Evolutionary conservation across 1,140 invertebrate genomes (phyloP).

Genomic region (Radopholus similis): DNA sequence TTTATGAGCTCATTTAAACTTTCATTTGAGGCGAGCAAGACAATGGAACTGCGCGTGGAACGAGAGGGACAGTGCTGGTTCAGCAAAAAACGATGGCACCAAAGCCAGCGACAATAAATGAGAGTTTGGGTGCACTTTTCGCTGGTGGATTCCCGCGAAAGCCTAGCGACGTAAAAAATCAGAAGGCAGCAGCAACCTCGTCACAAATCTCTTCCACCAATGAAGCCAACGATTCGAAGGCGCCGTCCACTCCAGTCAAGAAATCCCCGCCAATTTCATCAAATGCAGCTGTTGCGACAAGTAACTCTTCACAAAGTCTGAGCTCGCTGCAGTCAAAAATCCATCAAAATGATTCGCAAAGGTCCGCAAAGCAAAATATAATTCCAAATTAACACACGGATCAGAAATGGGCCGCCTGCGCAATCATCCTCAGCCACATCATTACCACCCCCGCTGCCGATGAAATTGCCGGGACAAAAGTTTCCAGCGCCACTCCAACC

Average conservation of each 20-base stretch:
- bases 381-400: neutral
- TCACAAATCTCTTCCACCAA: neutral
- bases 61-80: neutral
- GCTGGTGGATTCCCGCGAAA: slow-evolving; percentile 29
- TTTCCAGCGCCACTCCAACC: neutral
- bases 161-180: slow-evolving; percentile 36
- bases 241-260: neutral
- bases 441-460: slow-evolving; percentile 13
- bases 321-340: too few relatives aligned
- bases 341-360: too few relatives aligned
- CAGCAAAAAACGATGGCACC: neutral
- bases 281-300: neutral
- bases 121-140: slow-evolving; percentile 28
- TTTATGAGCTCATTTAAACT: neutral
- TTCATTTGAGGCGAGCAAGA: neutral
- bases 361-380: neutral
- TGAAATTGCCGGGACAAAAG: slow-evolving; percentile 4
- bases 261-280: neutral
- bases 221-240: neutral
- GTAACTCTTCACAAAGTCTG: too few relatives aligned
- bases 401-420: neutral
- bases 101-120: slow-evolving; percentile 6
- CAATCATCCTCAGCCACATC: neutral
- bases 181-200: neutral
- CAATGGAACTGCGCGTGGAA: too few relatives aligned